Conservation (phyloP, 37 sponge, comb jelly and placozoan species). For the Chondrilla cf. caribensis region DNA sequence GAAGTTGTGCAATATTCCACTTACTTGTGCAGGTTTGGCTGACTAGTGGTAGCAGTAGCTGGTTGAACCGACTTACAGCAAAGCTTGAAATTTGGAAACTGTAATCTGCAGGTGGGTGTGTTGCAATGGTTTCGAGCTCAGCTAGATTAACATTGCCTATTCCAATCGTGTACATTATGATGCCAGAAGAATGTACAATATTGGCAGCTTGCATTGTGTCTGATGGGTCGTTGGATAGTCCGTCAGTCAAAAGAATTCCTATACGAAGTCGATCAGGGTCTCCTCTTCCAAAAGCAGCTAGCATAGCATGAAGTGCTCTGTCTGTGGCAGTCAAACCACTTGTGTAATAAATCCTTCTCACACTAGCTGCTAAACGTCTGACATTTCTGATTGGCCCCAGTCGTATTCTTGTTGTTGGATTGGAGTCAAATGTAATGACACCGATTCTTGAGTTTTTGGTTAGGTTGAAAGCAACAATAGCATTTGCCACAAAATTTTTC, state of each 20-base stretch:
- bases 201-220: not conserved
- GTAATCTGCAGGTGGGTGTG: not conserved
- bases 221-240: not conserved
- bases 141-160: constrained; percentile 6
- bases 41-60: not conserved
- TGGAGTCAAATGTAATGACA: not conserved
- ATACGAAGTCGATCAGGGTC: not conserved
- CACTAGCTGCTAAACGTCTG: not conserved
- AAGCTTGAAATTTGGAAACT: not conserved
- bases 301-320: not conserved
- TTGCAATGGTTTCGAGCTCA: constrained; percentile 13
- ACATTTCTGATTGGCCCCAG: not conserved
- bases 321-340: not conserved
- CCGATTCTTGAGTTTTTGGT: not conserved
- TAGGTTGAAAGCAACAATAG: not conserved
- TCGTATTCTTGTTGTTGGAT: not conserved
- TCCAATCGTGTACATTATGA: constrained; percentile 17
- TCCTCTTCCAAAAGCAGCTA: not conserved
- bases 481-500: constrained; percentile 8
- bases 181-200: not conserved
- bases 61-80: not conserved
- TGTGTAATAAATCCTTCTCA: not conserved
- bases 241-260: constrained; percentile 13
- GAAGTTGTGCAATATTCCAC: too few species aligned
- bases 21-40: constrained; percentile 10